These are phyloP conservation scores for Oryzias javanicus DNA, from an alignment of 2,113 vertebrate species.

Conservation along the genomic window DNA sequence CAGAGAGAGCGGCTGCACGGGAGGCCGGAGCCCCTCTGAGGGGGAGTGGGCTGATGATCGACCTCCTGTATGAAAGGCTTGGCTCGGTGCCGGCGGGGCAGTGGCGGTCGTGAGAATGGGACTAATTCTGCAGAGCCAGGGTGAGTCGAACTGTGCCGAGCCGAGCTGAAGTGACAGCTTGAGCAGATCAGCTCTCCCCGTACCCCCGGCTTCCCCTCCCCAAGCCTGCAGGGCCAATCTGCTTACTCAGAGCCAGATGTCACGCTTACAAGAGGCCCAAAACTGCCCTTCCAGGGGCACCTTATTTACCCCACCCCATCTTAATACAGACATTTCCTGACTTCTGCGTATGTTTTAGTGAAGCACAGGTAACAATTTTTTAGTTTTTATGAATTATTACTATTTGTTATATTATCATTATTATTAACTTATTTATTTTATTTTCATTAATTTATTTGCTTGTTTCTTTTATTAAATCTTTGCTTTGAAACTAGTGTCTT, in stretches of 20 bases:
- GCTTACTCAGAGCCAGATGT: conserved; percentile 74
- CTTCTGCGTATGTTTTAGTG: conserved; percentile 23
- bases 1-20: conserved; percentile 33
- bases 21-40: conserved; percentile 39
- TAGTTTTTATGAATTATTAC: no score
- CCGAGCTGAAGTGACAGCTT: conserved; percentile 71
- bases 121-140: conserved; percentile 55
- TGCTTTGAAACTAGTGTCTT: no score
- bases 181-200: conserved; percentile 62
- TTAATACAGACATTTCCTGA: conserved; percentile 41
- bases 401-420: no score
- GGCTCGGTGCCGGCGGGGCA: conserved; percentile 58
- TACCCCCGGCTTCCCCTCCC: conserved; percentile 60
- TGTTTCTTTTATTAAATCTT: no score
- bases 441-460: no score
- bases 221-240: conserved; percentile 70
- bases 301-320: conserved; percentile 45
- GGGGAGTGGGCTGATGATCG: conserved; percentile 47
- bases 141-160: conserved; percentile 58
- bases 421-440: no score
- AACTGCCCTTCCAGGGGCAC: conserved; percentile 50
- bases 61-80: conserved; percentile 58
- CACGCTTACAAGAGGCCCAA: conserved; percentile 47
- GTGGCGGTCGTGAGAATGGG: conserved; percentile 53
- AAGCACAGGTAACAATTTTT: no score